Evolutionary conservation across 2,888 invertebrate species (phyloP).

Genomic region (Liopterus haemorrhoidalis): DNA sequence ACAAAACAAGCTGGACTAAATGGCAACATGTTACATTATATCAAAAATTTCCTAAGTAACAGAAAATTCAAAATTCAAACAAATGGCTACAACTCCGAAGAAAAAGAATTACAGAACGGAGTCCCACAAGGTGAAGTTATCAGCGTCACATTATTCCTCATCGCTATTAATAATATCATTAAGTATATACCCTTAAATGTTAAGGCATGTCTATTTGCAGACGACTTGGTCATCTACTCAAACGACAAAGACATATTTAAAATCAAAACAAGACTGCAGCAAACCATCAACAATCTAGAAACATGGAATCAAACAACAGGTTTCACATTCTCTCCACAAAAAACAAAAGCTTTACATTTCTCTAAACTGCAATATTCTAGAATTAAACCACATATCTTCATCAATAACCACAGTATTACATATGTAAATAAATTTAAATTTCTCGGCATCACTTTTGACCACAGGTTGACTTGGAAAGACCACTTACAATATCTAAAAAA

Average conservation of each 20-base stretch:
- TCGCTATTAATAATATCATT: constrained; percentile 9
- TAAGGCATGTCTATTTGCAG: constrained; percentile 4
- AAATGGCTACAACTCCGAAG: not conserved
- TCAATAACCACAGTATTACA: not conserved
- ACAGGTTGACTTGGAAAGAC: constrained; percentile 6
- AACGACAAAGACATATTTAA: not conserved
- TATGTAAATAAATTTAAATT: constrained; percentile 1
- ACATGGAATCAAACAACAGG: constrained; percentile 4
- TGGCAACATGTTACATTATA: constrained; percentile 8
- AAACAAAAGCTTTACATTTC: constrained; percentile 14
- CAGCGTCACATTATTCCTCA: constrained; percentile 10
- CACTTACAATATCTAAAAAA: constrained; percentile 5
- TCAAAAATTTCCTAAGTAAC: constrained; percentile 8
- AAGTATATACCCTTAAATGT: not conserved
- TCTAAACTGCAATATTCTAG: not conserved
- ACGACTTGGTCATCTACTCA: constrained; percentile 7
- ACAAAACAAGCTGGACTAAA: not conserved
- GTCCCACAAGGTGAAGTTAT: constrained; percentile 7
- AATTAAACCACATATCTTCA: not conserved
- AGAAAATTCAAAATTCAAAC: constrained; percentile 5
- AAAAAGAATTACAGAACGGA: constrained; percentile 3
- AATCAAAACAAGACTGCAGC: constrained; percentile 6
- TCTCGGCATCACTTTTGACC: not conserved
- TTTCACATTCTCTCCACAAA: constrained; percentile 3
- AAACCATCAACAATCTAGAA: constrained; percentile 9